These are phyloP conservation scores for Bedellia somnulentella DNA, from an alignment of 2,888 invertebrate species.

Conservation along the genomic window DNA sequence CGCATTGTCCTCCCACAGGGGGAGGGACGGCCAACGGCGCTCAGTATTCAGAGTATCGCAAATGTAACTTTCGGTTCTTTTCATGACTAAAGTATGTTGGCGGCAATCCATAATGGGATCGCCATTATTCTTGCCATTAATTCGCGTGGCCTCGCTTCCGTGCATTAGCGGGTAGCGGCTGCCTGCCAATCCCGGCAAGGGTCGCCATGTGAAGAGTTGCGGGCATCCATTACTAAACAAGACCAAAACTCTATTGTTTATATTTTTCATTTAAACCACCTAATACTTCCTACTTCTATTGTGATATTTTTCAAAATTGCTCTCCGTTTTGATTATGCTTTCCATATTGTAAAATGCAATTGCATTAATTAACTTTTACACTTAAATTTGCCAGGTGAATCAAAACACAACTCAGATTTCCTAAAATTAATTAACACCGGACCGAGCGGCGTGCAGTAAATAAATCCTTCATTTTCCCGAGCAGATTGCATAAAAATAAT, in stretches of 20 bases:
- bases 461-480: constrained; percentile 49
- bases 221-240: constrained; percentile 6
- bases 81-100: constrained; percentile 63
- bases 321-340: too few species aligned
- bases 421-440: constrained; percentile 47
- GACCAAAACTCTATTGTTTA: constrained; percentile 3
- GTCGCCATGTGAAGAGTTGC: constrained; percentile 18
- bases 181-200: constrained; percentile 47
- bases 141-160: constrained; percentile 57
- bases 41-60: constrained; percentile 62
- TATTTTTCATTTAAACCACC: too few species aligned
- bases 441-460: constrained; percentile 27
- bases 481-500: constrained; percentile 60
- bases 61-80: constrained; percentile 63
- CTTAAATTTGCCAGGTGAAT: too few species aligned
- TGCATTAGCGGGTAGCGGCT: constrained; percentile 53
- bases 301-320: too few species aligned
- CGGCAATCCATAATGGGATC: constrained; percentile 63
- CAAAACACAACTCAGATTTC: constrained; percentile 20
- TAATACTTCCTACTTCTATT: neutral
- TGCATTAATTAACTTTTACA: too few species aligned
- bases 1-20: too few species aligned
- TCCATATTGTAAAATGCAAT: too few species aligned
- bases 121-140: constrained; percentile 63
- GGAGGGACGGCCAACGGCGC: constrained; percentile 23